Conservation (phyloP, 2,113 vertebrate genomes). For the Ginglymostoma cirratum region DNA sequence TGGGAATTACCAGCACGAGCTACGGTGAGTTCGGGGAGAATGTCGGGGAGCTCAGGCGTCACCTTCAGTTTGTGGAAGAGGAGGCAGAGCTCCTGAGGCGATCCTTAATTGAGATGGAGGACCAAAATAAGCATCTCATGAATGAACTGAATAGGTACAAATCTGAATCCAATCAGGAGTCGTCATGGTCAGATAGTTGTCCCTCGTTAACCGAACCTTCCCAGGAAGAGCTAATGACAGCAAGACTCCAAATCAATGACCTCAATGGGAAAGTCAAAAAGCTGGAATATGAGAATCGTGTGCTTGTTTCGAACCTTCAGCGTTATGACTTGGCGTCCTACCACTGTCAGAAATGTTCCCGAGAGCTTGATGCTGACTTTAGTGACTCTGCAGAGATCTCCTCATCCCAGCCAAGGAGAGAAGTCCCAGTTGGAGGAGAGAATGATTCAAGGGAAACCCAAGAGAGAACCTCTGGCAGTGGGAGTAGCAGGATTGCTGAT, state of each 20-base stretch:
- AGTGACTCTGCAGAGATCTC: slow-evolving; percentile 84
- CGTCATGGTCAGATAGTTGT: slow-evolving; percentile 69
- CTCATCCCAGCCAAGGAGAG: slow-evolving; percentile 62
- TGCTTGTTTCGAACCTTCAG: slow-evolving; percentile 93
- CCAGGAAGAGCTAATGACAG: slow-evolving; percentile 77
- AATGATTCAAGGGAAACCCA: slow-evolving; percentile 51
- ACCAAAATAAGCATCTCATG: slow-evolving; percentile 94
- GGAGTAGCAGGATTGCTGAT: slow-evolving; percentile 43
- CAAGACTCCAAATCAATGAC: slow-evolving; percentile 84
- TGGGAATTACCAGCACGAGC: slow-evolving; percentile 49
- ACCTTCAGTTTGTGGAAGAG: slow-evolving; percentile 97
- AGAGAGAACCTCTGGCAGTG: slow-evolving; percentile 46
- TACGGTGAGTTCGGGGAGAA: slow-evolving; percentile 73
- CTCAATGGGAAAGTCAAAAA: slow-evolving; percentile 92
- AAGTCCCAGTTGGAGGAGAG: slow-evolving; percentile 57
- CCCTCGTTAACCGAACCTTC: slow-evolving; percentile 74
- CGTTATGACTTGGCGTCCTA: slow-evolving; percentile 87
- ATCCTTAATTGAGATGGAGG: slow-evolving; percentile 89
- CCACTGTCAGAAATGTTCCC: slow-evolving; percentile 66
- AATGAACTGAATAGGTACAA: slow-evolving; percentile 88
- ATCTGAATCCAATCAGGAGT: slow-evolving; percentile 68
- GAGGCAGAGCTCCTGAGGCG: slow-evolving; percentile 88
- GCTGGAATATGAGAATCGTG: slow-evolving; percentile 95
- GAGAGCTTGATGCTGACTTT: slow-evolving; percentile 83
- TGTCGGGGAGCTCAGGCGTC: slow-evolving; percentile 79